Base-by-base conservation (phyloP, 2,888 invertebrate genomes). In the Aelia acuminata region DNA sequence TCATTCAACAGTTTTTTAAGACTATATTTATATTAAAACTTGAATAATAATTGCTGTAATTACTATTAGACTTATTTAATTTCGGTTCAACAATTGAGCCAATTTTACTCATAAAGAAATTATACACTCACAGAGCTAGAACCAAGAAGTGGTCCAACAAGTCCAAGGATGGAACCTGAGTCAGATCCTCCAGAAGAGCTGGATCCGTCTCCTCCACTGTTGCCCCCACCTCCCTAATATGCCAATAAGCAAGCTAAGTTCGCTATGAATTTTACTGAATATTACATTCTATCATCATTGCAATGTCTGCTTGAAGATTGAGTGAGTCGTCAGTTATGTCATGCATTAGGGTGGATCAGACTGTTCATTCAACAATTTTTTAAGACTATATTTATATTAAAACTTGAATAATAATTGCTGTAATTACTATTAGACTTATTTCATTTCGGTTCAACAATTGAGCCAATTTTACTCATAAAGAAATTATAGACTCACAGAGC, bases 131-230 rank as follows among this genome's bases (percentile, higher is more conserved):
- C 85, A 43, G 85, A 86, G 88, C 90, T 90, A 86, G 89, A 88
- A 8, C 91, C 90, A 20, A 91, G 84, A 26, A 91, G 88, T 22
- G 91, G 91, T 22, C 88, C 88, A 35, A 91, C 84, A 15, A 91
- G 86, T 35, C 89, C 89, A 22, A 91, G 88, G 75, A 91, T 89
- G 70, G 90, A 90, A 13, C 89, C 88, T 0, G 88, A 88, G 31
- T 85, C 86, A 43, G 86, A 88, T 31, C 88, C 89, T 49, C 49
- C 89, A n/a, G 87, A 75, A 75, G 70, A 53, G 48, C 87, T 57
- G 18, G 49, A 87, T 53, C 84, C 89, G 35, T 48, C 88, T 35
- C 88, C 90, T 53, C 90, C 90, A 50, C 89, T 89, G 47, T 90
- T 89, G 84, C 89, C 89, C 39, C 88, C 88, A 10, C 84, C 84